These are phyloP conservation scores for Dendrophyllia cribrosa DNA, from an alignment of 64 coral and sea anemone species.

Conservation along the genomic window DNA sequence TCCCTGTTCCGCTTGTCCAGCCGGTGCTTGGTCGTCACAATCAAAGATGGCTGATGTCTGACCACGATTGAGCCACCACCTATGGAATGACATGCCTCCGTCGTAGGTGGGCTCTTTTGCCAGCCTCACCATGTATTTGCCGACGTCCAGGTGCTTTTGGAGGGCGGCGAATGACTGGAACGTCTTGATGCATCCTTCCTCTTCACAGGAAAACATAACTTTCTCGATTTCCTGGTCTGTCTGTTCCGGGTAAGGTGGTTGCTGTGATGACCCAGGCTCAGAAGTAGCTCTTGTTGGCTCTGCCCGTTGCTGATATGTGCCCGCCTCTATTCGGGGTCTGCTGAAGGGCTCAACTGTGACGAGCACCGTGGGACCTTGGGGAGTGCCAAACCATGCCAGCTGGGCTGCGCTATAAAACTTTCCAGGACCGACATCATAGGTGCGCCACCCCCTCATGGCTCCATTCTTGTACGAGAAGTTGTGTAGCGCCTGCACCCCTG, in stretches of 20 bases:
- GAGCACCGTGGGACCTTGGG: conserved; percentile 42
- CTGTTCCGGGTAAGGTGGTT: background rate
- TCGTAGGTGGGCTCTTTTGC: too few species aligned
- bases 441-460: background rate
- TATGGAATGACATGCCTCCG: too few species aligned
- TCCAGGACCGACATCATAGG: conserved; percentile 1
- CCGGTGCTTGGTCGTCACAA: background rate
- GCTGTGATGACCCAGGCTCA: background rate
- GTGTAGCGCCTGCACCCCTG: conserved; percentile 4
- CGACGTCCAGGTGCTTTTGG: too few species aligned
- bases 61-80: conserved; percentile 4
- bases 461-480: conserved; percentile 17
- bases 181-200: too few species aligned
- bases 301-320: background rate
- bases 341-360: conserved; percentile 8
- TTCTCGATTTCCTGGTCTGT: background rate
- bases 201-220: too few species aligned
- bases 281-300: background rate
- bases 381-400: conserved; percentile 34
- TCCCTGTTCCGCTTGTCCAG: background rate
- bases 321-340: background rate
- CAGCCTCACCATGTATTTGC: too few species aligned
- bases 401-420: background rate
- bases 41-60: background rate
- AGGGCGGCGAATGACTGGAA: too few species aligned